Evolutionary conservation across 37 sponge, comb jelly and placozoan species (phyloP).

Genomic region (Halichondria panicea): DNA sequence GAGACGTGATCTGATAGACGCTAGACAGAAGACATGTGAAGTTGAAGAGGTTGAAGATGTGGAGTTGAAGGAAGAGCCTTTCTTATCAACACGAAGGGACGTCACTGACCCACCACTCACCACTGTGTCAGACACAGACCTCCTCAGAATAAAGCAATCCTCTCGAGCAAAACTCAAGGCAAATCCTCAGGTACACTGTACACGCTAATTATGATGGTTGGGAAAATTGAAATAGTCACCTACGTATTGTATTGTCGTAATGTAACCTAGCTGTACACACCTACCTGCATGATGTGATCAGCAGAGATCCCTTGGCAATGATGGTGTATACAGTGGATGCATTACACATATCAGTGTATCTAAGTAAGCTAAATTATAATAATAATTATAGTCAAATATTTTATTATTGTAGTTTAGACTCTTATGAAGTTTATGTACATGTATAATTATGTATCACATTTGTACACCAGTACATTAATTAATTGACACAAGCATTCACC

Average conservation of each 20-base stretch:
- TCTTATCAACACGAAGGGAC: not conserved
- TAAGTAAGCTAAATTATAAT: too few relatives aligned
- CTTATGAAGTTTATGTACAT: too few relatives aligned
- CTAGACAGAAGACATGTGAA: not conserved
- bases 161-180: not conserved
- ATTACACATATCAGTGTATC: too few relatives aligned
- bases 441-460: too few relatives aligned
- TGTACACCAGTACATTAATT: too few relatives aligned
- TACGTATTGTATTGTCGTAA: not conserved
- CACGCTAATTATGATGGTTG: not conserved
- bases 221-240: not conserved
- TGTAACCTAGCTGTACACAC: too few relatives aligned
- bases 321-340: too few relatives aligned
- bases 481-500: too few relatives aligned
- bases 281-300: too few relatives aligned
- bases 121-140: conserved; percentile 9
- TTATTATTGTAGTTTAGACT: too few relatives aligned
- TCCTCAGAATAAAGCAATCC: not conserved
- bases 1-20: conserved; percentile 10
- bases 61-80: not conserved
- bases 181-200: not conserved
- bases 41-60: not conserved
- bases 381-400: too few relatives aligned
- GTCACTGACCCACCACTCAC: not conserved
- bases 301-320: too few relatives aligned